A percentile compares a stretch with the other conserved stretches of the same genome.
phyloP scores from a whole-genome alignment of 2,888 invertebrate species.

The Netelia inedita region DNA sequence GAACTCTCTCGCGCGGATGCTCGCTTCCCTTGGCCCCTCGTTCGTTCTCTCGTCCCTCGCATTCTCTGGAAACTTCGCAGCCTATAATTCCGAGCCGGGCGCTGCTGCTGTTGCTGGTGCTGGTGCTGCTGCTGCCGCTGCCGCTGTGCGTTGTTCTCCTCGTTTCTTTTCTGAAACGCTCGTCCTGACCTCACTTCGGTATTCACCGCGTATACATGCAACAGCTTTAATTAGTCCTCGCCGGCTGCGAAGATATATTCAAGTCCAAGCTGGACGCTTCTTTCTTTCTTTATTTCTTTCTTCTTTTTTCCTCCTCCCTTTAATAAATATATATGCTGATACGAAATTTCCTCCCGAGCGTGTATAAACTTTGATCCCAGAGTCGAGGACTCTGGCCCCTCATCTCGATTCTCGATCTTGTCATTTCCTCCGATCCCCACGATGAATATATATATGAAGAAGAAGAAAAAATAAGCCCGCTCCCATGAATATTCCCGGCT shows the following conservation, averaged over 20 bases:
- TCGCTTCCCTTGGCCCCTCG: slow-evolving; percentile 35
- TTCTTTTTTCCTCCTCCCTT: slow-evolving; percentile 29
- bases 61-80: slow-evolving; percentile 49
- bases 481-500: slow-evolving; percentile 44
- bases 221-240: slow-evolving; percentile 50
- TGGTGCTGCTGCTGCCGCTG: slow-evolving; percentile 18
- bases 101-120: slow-evolving; percentile 35
- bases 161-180: slow-evolving; percentile 10
- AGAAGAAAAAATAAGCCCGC: not conserved
- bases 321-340: slow-evolving; percentile 1
- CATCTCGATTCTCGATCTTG: slow-evolving; percentile 38
- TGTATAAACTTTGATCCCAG: slow-evolving; percentile 48
- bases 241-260: slow-evolving; percentile 24
- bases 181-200: slow-evolving; percentile 62
- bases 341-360: not conserved
- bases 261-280: slow-evolving; percentile 43
- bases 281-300: slow-evolving; percentile 39
- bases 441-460: not conserved
- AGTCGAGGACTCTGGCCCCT: slow-evolving; percentile 24
- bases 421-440: slow-evolving; percentile 53
- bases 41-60: slow-evolving; percentile 30
- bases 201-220: slow-evolving; percentile 43
- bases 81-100: slow-evolving; percentile 44
- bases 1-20: slow-evolving; percentile 53
- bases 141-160: not conserved